Evolutionary conservation across 2,888 invertebrate genomes (phyloP).

Genomic region (Tuta absoluta): DNA sequence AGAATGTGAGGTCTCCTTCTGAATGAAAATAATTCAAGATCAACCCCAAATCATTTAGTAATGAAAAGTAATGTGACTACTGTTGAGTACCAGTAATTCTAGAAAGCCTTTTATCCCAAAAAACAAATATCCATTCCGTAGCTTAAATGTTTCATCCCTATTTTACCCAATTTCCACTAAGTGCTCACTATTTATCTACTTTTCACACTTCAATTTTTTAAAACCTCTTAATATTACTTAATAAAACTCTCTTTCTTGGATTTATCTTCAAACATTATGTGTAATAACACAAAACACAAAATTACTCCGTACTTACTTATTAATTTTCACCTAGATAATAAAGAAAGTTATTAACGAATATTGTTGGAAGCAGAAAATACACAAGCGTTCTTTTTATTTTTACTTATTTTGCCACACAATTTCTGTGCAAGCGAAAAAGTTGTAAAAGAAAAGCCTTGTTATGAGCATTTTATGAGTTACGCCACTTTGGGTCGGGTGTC

Average conservation of each 20-base stretch:
- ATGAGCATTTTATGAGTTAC: conserved; percentile 22
- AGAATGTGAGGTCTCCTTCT: too few species aligned
- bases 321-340: conserved; percentile 5
- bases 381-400: conserved; percentile 7
- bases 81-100: neutral
- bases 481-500: conserved; percentile 20
- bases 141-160: neutral
- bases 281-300: neutral
- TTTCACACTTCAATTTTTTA: neutral
- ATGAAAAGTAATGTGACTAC: too few species aligned
- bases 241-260: neutral
- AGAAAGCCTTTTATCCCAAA: neutral
- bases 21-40: too few species aligned
- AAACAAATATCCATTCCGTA: neutral
- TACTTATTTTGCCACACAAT: conserved; percentile 15
- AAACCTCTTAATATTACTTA: neutral
- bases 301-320: neutral
- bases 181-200: conserved; percentile 7
- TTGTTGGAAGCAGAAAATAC: conserved; percentile 12
- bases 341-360: conserved; percentile 18
- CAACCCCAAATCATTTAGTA: too few species aligned
- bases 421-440: conserved; percentile 20
- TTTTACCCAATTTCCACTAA: neutral
- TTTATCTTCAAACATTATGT: neutral
- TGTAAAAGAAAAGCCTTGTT: conserved; percentile 22